These are phyloP conservation scores for Forbesichthys agassizii DNA, from an alignment of 2,113 vertebrate species.

Conservation along the genomic window DNA sequence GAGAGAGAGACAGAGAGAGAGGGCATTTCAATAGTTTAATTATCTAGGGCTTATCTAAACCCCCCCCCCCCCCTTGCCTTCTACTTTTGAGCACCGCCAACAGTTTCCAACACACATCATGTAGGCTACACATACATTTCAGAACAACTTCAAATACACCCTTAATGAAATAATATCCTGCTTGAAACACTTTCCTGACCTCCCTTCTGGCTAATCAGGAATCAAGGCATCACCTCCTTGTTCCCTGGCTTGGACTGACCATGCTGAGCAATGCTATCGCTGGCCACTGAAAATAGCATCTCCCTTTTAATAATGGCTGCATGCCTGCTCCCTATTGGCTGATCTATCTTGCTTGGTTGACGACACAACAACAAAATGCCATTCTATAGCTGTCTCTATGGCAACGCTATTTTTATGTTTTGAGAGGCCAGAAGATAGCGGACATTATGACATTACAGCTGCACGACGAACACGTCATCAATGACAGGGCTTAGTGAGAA, in stretches of 20 bases:
- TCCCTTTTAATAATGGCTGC: conserved; percentile 36
- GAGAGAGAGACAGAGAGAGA: background rate
- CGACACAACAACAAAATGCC: conserved; percentile 36
- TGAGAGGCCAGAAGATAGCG: conserved; percentile 33
- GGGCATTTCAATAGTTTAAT: conserved; percentile 47
- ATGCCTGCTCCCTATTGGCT: conserved; percentile 48
- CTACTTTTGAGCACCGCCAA: conserved; percentile 16
- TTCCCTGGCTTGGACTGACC: conserved; percentile 47
- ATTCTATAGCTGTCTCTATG: conserved; percentile 45
- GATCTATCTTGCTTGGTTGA: conserved; percentile 20
- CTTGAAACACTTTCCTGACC: background rate
- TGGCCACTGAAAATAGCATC: conserved; percentile 58
- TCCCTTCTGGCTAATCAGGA: conserved; percentile 6
- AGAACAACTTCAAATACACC: background rate
- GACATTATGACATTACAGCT: conserved; percentile 42
- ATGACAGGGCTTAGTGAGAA: background rate
- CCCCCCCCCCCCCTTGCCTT: conserved; percentile 35
- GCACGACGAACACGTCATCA: background rate
- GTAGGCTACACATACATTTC: background rate
- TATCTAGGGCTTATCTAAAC: conserved; percentile 66
- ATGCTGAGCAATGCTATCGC: conserved; percentile 59
- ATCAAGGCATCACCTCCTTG: conserved; percentile 23
- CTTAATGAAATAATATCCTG: background rate
- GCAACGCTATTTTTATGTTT: conserved; percentile 50
- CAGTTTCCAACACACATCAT: conserved; percentile 5